Evolutionary conservation across 2,888 invertebrate species (phyloP).

Genomic region (Tipula unca): DNA sequence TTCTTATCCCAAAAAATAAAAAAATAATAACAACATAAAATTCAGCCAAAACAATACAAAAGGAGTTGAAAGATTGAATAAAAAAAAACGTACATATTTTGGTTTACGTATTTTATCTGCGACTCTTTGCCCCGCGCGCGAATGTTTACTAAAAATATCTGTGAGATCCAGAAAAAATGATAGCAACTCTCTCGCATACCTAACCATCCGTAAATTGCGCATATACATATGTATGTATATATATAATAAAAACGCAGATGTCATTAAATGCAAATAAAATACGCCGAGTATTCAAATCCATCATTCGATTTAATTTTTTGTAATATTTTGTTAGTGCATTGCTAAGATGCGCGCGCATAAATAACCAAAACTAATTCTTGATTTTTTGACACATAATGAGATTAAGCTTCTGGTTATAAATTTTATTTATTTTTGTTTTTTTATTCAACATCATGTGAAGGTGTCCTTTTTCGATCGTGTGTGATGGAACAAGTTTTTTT

Average conservation of each 20-base stretch:
- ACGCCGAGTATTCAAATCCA: not conserved
- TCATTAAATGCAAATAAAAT: slow-evolving; percentile 9
- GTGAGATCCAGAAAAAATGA: not conserved
- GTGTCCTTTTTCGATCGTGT: not conserved
- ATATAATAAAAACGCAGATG: not conserved
- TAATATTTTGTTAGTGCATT: not conserved
- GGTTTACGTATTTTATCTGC: not conserved
- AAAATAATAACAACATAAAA: not conserved
- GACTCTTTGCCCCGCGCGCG: not conserved
- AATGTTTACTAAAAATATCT: not conserved
- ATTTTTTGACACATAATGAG: not conserved
- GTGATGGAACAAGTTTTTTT: not conserved
- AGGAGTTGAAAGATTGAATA: slow-evolving; percentile 8
- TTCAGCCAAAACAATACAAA: not conserved
- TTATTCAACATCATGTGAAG: not conserved
- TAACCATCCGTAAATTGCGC: not conserved
- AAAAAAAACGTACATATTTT: not conserved
- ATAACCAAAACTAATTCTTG: not conserved
- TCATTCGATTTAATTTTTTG: not conserved
- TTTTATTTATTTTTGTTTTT: not conserved
- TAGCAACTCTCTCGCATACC: not conserved
- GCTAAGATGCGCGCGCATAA: not conserved
- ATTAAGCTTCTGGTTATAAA: slow-evolving; percentile 10
- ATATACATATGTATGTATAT: no score
- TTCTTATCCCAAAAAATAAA: not conserved